phyloP scores from a whole-genome alignment of 2,797 vertebrate genomes.

The Carcharodon carcharias region DNA sequence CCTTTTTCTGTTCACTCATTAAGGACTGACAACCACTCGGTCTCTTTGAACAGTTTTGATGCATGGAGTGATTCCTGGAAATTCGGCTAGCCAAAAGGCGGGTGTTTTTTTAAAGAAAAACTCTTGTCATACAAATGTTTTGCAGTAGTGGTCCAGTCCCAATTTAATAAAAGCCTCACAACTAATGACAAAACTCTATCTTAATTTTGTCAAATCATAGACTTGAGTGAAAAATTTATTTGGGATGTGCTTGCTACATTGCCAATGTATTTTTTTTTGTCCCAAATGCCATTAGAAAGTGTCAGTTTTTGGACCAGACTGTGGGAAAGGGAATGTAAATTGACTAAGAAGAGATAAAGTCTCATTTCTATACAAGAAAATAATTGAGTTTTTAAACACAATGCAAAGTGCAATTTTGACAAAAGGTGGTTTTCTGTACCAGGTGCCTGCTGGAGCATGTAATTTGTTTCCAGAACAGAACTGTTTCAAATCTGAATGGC shows the following conservation, averaged over 20 bases:
- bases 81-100: neutral
- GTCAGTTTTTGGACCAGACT: neutral
- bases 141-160: neutral
- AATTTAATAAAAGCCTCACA: neutral
- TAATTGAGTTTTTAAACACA: neutral
- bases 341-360: neutral
- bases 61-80: neutral
- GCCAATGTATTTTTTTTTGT: neutral
- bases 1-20: neutral
- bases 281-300: neutral
- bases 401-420: neutral
- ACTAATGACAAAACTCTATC: neutral
- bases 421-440: neutral
- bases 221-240: neutral
- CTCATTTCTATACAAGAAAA: neutral
- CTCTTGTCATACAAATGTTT: neutral
- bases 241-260: neutral
- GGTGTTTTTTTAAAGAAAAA: neutral
- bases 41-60: neutral
- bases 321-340: neutral
- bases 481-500: neutral
- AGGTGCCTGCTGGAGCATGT: neutral
- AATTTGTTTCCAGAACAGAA: neutral
- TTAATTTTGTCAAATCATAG: neutral
- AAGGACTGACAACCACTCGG: neutral